Evolutionary conservation across 2,888 invertebrate genomes (phyloP), one percentile per base, ranked within the genome.

Genomic region (Napeogenes inachia): DNA sequence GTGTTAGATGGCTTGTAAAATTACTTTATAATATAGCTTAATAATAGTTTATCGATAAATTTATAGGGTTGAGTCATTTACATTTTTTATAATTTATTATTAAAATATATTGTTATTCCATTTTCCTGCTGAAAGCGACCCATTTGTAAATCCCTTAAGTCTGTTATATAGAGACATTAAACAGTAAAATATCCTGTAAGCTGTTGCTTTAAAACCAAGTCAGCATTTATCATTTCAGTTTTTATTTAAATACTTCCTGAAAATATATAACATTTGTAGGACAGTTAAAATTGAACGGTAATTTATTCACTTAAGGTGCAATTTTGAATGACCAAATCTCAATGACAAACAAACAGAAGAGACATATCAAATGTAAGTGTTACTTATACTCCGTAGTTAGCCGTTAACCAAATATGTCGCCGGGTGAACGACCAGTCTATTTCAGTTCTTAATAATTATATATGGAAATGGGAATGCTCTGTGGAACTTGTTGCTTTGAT

Each of bases 351-450:
- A 30, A 42, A 50, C 50, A 50, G 21, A 21, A 50, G 50, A 50
- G 50, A 50, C 57, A 59, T 58, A 64, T 63, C 63, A 65, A 61
- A 68, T 38, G 65, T 57, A 61, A 67, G 65, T 64, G 63, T 45
- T 63, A 55, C 54, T 61, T 67, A 66, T 63, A 68, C 63, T 54
- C 47, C 57, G 50, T 50, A 50, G 50, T 50, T 56, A 50, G 62
- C 63, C 60, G 68, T 69, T 68, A 68, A 70, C 72, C 71, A 70
- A 73, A 71, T 70, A 70, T 71, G 73, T 73, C 73, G 71, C 66
- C 67, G 74, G 74, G 74, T 75, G 70, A 75, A 75, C 71, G 74
- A 73, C 74, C 56, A 61, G 60, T 71, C 74, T 75, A 74, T 75
- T 75, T 75, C 71, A 68, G 75, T 65, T 58, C 61, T 61, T 61